These are phyloP conservation scores for Polypedilum vanderplanki DNA, from an alignment of 1,140 invertebrate species.

Conservation along the genomic window DNA sequence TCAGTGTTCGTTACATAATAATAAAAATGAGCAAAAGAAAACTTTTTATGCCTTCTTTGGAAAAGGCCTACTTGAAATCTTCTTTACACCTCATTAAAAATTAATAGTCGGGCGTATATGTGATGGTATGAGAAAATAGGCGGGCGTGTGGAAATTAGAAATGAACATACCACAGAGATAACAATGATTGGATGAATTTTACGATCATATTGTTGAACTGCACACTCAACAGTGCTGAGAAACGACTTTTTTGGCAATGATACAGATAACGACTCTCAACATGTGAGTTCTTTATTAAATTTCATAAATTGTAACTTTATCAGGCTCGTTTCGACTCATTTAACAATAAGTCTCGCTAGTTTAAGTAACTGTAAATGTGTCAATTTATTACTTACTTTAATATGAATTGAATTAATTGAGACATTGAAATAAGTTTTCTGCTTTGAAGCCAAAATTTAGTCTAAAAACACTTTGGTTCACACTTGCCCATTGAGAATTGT, in stretches of 20 bases:
- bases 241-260: not conserved
- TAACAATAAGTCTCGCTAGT: not conserved
- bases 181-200: constrained; percentile 19
- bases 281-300: constrained; percentile 9
- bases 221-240: not conserved
- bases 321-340: not conserved
- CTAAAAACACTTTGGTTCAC: no score
- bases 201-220: not conserved
- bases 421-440: no score
- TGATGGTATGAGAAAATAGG: not conserved
- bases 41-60: not conserved
- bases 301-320: not conserved
- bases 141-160: not conserved
- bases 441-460: no score
- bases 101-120: not conserved
- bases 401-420: no score
- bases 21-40: not conserved
- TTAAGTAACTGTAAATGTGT: not conserved
- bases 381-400: no score
- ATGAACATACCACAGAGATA: not conserved
- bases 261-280: not conserved
- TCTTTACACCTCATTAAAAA: constrained; percentile 19
- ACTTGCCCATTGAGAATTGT: no score
- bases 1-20: constrained; percentile 2
- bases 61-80: not conserved